These are phyloP conservation scores for Engraulis encrasicolus DNA, from an alignment of 2,113 vertebrate species.

Conservation along the genomic window DNA sequence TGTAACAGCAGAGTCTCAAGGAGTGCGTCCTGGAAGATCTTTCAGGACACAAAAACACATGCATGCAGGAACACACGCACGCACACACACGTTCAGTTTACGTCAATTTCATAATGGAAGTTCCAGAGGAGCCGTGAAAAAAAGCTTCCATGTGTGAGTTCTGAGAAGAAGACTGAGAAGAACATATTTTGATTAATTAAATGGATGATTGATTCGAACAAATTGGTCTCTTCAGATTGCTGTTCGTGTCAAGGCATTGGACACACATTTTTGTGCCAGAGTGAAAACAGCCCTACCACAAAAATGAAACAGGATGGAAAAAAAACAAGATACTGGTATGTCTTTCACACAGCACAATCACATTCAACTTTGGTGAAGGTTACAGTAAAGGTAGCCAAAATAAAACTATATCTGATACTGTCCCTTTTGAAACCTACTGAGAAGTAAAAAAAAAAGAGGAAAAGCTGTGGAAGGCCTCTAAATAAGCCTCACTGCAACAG, in stretches of 20 bases:
- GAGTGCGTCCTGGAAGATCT: background rate
- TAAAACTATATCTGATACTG: background rate
- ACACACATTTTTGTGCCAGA: conserved; percentile 55
- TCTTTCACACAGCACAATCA: background rate
- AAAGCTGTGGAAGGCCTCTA: background rate
- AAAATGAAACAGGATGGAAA: too few relatives aligned
- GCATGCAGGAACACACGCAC: background rate
- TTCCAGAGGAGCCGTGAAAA: conserved; percentile 50
- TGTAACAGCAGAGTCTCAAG: background rate
- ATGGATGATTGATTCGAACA: conserved; percentile 64
- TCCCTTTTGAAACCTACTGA: background rate
- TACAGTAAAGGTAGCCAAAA: background rate
- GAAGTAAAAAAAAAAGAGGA: background rate
- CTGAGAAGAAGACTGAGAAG: too few relatives aligned
- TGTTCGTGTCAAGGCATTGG: conserved; percentile 48
- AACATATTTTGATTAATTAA: conserved; percentile 73
- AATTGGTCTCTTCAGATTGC: conserved; percentile 59
- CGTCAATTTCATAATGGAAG: conserved; percentile 62
- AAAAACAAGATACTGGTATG: background rate
- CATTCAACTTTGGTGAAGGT: background rate
- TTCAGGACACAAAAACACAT: background rate
- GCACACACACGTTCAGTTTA: conserved; percentile 46
- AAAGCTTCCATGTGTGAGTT: conserved; percentile 59
- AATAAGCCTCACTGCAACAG: background rate
- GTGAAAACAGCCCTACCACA: conserved; percentile 39